A percentile compares a stretch with the other conserved stretches of the same genome.
phyloP scores from a whole-genome alignment of 1,140 invertebrate species.

The Cotesia typhae region DNA sequence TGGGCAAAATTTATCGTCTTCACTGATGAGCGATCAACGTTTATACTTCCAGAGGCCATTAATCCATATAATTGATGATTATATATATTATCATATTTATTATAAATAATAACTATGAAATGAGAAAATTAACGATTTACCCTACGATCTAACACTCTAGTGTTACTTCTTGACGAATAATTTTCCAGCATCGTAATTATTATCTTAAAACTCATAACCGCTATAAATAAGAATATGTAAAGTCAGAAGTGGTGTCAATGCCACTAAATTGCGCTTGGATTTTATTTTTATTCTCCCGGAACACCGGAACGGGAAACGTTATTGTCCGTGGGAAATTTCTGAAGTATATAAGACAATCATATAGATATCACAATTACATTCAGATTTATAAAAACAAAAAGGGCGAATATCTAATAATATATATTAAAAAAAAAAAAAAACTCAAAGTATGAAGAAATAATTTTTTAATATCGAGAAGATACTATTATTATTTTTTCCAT shows the following conservation, averaged over 20 bases:
- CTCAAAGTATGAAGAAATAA: no score
- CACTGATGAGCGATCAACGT: neutral
- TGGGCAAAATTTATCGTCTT: conserved; percentile 26
- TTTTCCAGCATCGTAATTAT: neutral
- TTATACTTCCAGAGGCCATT: conserved; percentile 16
- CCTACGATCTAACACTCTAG: neutral
- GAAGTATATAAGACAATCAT: neutral
- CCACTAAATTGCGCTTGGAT: conserved; percentile 52
- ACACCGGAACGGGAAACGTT: conserved; percentile 46
- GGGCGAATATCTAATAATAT: conserved; percentile 7
- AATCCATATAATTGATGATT: conserved; percentile 35
- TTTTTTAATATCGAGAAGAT: no score
- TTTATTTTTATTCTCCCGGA: conserved; percentile 33
- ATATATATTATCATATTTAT: conserved; percentile 20
- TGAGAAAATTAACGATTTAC: conserved; percentile 11
- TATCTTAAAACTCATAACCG: conserved; percentile 28
- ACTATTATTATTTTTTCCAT: no score
- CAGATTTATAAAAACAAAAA: neutral
- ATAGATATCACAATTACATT: neutral
- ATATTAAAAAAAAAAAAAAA: neutral
- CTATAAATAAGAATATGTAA: conserved; percentile 45
- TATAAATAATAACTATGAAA: conserved; percentile 31
- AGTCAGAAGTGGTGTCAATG: conserved; percentile 48
- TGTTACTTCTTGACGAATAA: conserved; percentile 8
- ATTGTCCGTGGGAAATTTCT: conserved; percentile 46